phyloP scores from a whole-genome alignment of 2,113 vertebrate genomes.

The Vidua macroura region DNA sequence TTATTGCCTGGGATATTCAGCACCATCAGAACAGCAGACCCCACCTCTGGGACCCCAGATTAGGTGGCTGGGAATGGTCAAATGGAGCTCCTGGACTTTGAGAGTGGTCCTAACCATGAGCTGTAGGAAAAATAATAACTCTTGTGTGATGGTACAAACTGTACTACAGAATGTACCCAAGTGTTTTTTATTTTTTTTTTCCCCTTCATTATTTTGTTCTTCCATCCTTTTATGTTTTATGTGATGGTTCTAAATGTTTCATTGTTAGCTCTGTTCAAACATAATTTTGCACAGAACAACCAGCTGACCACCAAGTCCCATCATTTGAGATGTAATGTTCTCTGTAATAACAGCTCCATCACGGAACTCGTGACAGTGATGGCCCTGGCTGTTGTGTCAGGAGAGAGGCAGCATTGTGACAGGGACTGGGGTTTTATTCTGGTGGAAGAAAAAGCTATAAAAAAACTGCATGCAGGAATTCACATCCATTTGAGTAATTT shows the following conservation, averaged over 20 bases:
- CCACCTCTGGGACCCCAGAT: background rate
- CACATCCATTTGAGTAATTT: slow-evolving; percentile 11
- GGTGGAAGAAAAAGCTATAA: background rate
- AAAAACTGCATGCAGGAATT: background rate
- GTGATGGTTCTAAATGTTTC: slow-evolving; percentile 11
- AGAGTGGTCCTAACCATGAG: background rate
- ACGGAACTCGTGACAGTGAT: slow-evolving; percentile 12
- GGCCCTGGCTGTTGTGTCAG: background rate
- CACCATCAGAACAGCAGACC: background rate
- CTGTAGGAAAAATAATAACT: background rate
- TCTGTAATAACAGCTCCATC: slow-evolving; percentile 14
- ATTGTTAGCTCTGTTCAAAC: slow-evolving; percentile 24
- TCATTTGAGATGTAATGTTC: slow-evolving; percentile 9
- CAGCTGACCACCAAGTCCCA: slow-evolving; percentile 23
- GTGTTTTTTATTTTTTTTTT: background rate
- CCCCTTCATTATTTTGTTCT: background rate
- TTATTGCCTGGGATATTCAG: background rate
- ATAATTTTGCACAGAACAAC: background rate
- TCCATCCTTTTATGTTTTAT: slow-evolving; percentile 1
- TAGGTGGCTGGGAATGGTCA: background rate
- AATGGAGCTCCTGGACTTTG: background rate
- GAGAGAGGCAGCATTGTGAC: background rate
- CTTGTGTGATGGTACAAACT: background rate
- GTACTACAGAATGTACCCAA: background rate
- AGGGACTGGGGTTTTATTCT: background rate